Conservation (phyloP, 2,113 vertebrate genomes). For the Tragelaphus strepsiceros region DNA sequence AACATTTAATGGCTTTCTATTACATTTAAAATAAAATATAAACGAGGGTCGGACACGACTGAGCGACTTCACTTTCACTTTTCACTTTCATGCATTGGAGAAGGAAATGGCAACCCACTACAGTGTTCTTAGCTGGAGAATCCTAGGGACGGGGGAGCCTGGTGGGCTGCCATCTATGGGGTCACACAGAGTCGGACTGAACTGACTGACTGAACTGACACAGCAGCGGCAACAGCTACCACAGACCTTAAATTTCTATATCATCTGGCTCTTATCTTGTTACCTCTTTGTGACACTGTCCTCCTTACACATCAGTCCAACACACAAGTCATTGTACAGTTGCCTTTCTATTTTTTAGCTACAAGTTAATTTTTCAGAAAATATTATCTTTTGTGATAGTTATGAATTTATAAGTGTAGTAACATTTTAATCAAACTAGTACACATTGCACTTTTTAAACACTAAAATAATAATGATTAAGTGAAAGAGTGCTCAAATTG, state of each 20-base stretch:
- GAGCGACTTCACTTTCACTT: too few relatives aligned
- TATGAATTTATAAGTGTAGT: not conserved
- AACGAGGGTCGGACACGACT: not conserved
- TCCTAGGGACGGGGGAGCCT: too few relatives aligned
- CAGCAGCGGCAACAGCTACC: not conserved
- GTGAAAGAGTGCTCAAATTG: not conserved
- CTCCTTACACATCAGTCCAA: not conserved
- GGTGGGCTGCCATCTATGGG: too few relatives aligned
- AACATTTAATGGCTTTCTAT: not conserved
- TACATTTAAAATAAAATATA: not conserved
- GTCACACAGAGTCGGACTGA: too few relatives aligned
- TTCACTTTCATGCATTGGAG: too few relatives aligned
- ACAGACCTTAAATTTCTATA: not conserved
- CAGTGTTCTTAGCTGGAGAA: too few relatives aligned
- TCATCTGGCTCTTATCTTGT: not conserved
- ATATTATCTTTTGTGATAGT: not conserved
- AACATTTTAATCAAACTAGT: not conserved
- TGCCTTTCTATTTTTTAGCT: not conserved
- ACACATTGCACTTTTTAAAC: not conserved
- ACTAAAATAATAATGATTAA: not conserved
- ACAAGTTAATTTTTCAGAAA: conserved; percentile 13
- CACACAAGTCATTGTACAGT: not conserved
- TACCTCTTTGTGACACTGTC: not conserved
- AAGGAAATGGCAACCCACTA: too few relatives aligned
- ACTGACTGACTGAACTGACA: too few relatives aligned